Evolutionary conservation across 2,888 invertebrate species (phyloP).

Genomic region (Baccha elongata): DNA sequence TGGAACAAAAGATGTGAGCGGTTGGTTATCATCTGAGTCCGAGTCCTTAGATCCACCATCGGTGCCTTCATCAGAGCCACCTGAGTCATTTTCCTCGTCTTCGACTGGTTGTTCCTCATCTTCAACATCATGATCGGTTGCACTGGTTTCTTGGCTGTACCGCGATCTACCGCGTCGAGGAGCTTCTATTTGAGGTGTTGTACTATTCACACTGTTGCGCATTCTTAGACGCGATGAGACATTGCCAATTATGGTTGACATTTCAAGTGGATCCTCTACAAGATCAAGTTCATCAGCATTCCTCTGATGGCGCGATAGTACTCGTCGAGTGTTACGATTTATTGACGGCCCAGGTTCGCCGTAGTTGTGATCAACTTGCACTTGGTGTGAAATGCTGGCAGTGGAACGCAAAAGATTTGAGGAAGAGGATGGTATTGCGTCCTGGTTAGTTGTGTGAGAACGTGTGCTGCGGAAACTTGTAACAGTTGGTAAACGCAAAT

Average conservation of each 20-base stretch:
- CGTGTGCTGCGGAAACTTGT: conserved; percentile 52
- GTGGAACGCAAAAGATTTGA: conserved; percentile 70
- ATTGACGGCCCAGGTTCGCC: conserved; percentile 79
- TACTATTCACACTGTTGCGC: conserved; percentile 69
- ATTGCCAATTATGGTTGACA: conserved; percentile 74
- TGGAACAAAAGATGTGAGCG: conserved; percentile 82
- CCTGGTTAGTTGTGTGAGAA: conserved; percentile 54
- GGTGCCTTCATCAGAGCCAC: conserved; percentile 80
- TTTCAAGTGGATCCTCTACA: conserved; percentile 77
- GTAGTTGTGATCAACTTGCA: conserved; percentile 81
- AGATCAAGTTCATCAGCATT: conserved; percentile 81
- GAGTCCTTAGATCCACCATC: conserved; percentile 80
- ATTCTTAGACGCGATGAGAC: conserved; percentile 76
- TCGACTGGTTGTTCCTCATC: conserved; percentile 71
- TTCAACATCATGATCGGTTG: conserved; percentile 74
- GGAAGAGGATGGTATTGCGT: conserved; percentile 61
- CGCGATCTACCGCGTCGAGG: conserved; percentile 77
- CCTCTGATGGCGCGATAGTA: conserved; percentile 81
- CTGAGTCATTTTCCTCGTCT: conserved; percentile 76
- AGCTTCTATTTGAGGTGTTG: conserved; percentile 40
- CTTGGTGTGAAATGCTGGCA: conserved; percentile 66
- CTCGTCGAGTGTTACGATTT: conserved; percentile 78
- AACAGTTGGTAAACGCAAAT: conserved; percentile 17
- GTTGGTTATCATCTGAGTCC: conserved; percentile 82
- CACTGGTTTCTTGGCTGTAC: conserved; percentile 78